Percentiles rank a stretch among this genome's conserved stretches.
Evolutionary conservation across 92 coral and sea anemone genomes (phyloP).

Genomic region (Diadumene lineata): DNA sequence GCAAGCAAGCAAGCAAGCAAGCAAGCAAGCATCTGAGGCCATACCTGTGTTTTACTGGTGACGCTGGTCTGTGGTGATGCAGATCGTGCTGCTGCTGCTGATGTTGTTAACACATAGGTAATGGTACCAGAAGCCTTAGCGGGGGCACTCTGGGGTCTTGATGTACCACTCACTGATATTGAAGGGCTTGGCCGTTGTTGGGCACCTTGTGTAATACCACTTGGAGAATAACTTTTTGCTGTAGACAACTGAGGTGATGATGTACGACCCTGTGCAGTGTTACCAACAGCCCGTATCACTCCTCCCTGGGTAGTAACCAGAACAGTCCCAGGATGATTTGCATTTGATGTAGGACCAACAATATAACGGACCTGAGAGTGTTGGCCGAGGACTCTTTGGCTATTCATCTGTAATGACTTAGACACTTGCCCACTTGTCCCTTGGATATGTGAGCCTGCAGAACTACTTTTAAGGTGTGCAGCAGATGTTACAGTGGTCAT

Average conservation of each 20-base stretch:
- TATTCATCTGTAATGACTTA: constrained; percentile 21
- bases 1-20: too few species aligned
- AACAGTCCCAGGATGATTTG: background rate
- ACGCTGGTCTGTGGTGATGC: constrained; percentile 28
- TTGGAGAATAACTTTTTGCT: background rate
- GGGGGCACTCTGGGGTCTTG: background rate
- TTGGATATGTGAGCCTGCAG: background rate
- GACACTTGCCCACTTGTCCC: constrained; percentile 17
- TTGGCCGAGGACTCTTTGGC: constrained; percentile 8
- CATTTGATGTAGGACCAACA: constrained; percentile 18
- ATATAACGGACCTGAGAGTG: constrained; percentile 29
- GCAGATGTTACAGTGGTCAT: background rate
- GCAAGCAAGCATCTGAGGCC: too few species aligned
- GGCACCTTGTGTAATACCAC: background rate
- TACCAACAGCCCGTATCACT: constrained; percentile 7
- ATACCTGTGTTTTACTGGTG: constrained; percentile 11
- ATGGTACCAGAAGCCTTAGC: constrained; percentile 10
- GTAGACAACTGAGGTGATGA: constrained; percentile 24
- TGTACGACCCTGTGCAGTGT: constrained; percentile 10
- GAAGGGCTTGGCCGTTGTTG: constrained; percentile 19
- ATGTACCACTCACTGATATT: background rate
- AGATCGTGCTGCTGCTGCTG: constrained; percentile 18
- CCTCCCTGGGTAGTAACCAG: constrained; percentile 10
- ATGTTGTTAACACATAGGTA: constrained; percentile 15
- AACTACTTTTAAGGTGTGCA: background rate